A percentile compares a stretch with the other conserved stretches of the same genome.
Evolutionary conservation across 2,888 invertebrate genomes (phyloP).

Genomic region (Schizaphis graminum): DNA sequence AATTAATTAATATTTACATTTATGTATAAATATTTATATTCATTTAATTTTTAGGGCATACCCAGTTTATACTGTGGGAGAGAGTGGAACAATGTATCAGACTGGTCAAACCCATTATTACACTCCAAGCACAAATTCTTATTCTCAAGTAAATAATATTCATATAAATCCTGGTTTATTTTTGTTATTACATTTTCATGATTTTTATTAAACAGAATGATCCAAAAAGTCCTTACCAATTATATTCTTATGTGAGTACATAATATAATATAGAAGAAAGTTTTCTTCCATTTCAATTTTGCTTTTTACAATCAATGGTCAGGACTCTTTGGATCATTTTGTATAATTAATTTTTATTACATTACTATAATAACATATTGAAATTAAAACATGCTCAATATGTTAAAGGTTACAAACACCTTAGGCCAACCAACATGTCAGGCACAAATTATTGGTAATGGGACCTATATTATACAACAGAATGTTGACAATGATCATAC

Average conservation of each 20-base stretch:
- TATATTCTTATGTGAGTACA: background rate
- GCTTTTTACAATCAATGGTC: background rate
- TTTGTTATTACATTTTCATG: background rate
- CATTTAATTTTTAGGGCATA: slow-evolving; percentile 75
- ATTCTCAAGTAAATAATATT: slow-evolving; percentile 75
- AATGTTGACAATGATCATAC: slow-evolving; percentile 78
- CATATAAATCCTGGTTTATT: background rate
- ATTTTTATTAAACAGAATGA: background rate
- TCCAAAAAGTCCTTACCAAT: background rate
- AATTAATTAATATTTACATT: background rate
- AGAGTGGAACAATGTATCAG: slow-evolving; percentile 75
- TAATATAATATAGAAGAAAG: background rate
- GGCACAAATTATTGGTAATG: slow-evolving; percentile 69
- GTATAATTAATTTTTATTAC: background rate
- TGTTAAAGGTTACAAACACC: slow-evolving; percentile 69
- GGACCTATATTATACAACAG: slow-evolving; percentile 79
- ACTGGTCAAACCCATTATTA: slow-evolving; percentile 74
- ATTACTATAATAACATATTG: slow-evolving; percentile 11
- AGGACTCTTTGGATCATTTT: background rate
- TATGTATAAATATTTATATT: background rate
- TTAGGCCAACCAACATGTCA: slow-evolving; percentile 68
- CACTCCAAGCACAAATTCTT: slow-evolving; percentile 74
- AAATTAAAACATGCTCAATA: slow-evolving; percentile 36
- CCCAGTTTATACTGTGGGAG: slow-evolving; percentile 83
- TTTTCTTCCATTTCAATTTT: background rate